Evolutionary conservation across 2,113 vertebrate genomes (phyloP).

Genomic region (Calyptommatus sinebrachiatus): DNA sequence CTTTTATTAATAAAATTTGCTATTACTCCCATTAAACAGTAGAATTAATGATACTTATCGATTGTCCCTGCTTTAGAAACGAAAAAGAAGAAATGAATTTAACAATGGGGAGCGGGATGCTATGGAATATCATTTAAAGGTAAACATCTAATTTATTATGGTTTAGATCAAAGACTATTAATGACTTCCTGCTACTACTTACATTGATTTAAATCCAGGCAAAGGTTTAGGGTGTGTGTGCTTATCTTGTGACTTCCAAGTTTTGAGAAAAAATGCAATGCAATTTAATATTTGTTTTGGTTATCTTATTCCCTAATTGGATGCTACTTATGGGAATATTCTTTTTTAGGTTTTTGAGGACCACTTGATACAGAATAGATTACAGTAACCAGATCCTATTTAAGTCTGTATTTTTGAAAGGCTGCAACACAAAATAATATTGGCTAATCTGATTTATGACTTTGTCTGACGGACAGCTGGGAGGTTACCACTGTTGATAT

Average conservation of each 20-base stretch:
- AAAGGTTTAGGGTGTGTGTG: neutral
- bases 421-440: too few species aligned
- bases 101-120: conserved; percentile 90
- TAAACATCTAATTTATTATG: conserved; percentile 41
- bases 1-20: neutral
- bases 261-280: neutral
- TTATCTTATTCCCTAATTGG: neutral
- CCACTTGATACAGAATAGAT: too few species aligned
- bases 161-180: neutral
- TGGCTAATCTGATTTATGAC: too few species aligned
- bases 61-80: conserved; percentile 73
- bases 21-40: neutral
- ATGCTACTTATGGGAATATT: neutral
- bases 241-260: neutral
- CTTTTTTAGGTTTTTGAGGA: too few species aligned
- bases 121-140: conserved; percentile 84
- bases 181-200: neutral
- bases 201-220: neutral
- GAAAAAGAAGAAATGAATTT: conserved; percentile 75
- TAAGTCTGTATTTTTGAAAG: too few species aligned
- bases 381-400: too few species aligned
- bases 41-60: neutral
- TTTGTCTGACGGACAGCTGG: too few species aligned
- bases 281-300: neutral
- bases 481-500: too few species aligned